Base-by-base conservation (phyloP, 2,797 vertebrate genomes). In the Pseudochirops corinnae region DNA sequence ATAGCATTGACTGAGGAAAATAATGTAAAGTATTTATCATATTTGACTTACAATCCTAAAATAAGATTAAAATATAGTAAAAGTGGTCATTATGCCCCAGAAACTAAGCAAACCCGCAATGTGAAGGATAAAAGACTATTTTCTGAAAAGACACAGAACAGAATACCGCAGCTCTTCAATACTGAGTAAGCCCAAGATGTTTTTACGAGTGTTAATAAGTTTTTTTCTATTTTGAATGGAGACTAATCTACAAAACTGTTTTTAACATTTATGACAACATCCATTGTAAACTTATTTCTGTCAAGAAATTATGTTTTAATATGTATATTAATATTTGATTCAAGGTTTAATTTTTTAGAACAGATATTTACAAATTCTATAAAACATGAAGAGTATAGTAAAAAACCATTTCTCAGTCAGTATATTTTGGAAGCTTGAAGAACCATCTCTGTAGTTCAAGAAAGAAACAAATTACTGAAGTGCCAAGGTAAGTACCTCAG, bases 291-390 rank as follows among this genome's bases (percentile, higher is more conserved):
- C 39, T 46, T 82, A 39, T 74, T 82, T 82, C 74, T 82, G 39
- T 82, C 18, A n/a, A 50, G 4, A 55, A 91, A 60, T 55, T 53
- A 96, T 14, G 93, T 18, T 55, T 18, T 57, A 53, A 95, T 50
- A 55, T 90, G 93, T 91, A 57, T 57, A 96, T 91, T 95, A 94
- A 95, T 46, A 94, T 52, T 91, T 91, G 94, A 93, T 29, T 67
- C 29, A 57, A 50, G 39, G 74, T 90, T 92, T 94, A 96, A 57
- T 94, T 92, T 95, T 96, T 92, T 33, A 90, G 50, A 10, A 74
- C 33, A 92, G n/a, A 46, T 91, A 95, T 96, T 94, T 95, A 91
- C 9, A 91, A 97, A 97, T 60, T 92, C 93, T 31, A 94, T 18
- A 94, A 33, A 97, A 95, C 39, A 55, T 57, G 91, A 7, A 96